phyloP scores from a whole-genome alignment of 1,140 invertebrate species.

The Drosophila sulfurigaster region DNA sequence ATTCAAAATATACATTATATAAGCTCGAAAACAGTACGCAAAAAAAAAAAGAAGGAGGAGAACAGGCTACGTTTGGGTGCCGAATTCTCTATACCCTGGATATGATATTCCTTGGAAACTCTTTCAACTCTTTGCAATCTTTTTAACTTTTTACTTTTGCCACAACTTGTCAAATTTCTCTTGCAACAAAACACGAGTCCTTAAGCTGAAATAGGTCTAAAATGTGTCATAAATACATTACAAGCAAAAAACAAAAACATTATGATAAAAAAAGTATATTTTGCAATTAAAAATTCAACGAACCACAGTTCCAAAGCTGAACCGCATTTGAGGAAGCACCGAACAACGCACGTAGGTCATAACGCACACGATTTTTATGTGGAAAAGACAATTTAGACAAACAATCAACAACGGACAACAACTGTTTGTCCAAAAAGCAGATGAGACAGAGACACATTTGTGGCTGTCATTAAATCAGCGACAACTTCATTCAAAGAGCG shows the following conservation, averaged over 20 bases:
- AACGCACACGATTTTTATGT: conserved; percentile 59
- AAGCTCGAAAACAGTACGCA: conserved; percentile 1
- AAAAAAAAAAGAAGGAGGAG: background rate
- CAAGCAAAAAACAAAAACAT: conserved; percentile 2
- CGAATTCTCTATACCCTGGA: conserved; percentile 1
- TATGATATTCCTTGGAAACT: background rate
- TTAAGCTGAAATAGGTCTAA: background rate
- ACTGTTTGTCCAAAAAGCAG: conserved; percentile 15
- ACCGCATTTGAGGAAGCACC: conserved; percentile 48
- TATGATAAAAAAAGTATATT: conserved; percentile 8
- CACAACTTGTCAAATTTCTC: background rate
- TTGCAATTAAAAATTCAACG: conserved; percentile 47
- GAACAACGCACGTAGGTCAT: conserved; percentile 67
- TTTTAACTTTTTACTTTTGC: background rate
- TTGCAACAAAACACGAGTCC: background rate
- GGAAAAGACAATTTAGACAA: conserved; percentile 49
- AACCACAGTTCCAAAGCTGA: conserved; percentile 39
- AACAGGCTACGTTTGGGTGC: background rate
- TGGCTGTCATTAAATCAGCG: conserved; percentile 22
- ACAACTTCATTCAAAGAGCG: conserved; percentile 33
- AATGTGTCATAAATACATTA: conserved; percentile 10
- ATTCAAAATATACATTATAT: conserved; percentile 21
- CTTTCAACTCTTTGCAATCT: background rate
- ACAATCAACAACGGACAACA: conserved; percentile 7
- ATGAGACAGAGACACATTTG: conserved; percentile 30